Conservation (phyloP, 2,888 invertebrate genomes). For the Julus scandinavius region DNA sequence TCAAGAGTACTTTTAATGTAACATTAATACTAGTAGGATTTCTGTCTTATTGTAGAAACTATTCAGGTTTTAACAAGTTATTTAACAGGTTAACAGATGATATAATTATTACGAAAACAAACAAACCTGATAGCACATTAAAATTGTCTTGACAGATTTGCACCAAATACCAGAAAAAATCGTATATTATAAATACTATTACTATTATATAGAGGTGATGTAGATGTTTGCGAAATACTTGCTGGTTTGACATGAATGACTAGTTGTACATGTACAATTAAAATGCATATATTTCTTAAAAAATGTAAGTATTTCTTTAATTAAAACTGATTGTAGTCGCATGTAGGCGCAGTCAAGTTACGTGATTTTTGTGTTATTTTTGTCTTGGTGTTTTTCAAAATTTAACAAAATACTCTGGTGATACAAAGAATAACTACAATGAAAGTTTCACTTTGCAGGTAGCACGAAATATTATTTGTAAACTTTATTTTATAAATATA, state of each 20-base stretch:
- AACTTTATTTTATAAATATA: too few species aligned
- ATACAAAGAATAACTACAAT: too few species aligned
- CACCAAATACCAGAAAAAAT: constrained; percentile 33
- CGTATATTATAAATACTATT: constrained; percentile 33
- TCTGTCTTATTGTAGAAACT: constrained; percentile 37
- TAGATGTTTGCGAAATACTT: constrained; percentile 27
- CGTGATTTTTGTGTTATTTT: background rate
- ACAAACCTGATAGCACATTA: constrained; percentile 23
- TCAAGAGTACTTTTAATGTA: constrained; percentile 47
- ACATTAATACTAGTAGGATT: constrained; percentile 21
- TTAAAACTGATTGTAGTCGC: background rate
- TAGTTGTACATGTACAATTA: constrained; percentile 27
- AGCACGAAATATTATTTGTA: too few species aligned
- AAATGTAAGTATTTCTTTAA: constrained; percentile 21
- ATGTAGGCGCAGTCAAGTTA: background rate
- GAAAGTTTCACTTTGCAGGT: too few species aligned
- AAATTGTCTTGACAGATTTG: constrained; percentile 12
- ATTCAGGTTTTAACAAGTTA: background rate
- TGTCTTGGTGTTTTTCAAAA: background rate
- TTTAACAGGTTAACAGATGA: background rate
- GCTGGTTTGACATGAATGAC: constrained; percentile 21
- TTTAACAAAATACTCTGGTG: too few species aligned
- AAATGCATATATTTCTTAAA: constrained; percentile 28
- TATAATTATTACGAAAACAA: background rate
- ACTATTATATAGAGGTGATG: constrained; percentile 13